phyloP scores from a whole-genome alignment of 2,797 vertebrate genomes.

The Mustela erminea region DNA sequence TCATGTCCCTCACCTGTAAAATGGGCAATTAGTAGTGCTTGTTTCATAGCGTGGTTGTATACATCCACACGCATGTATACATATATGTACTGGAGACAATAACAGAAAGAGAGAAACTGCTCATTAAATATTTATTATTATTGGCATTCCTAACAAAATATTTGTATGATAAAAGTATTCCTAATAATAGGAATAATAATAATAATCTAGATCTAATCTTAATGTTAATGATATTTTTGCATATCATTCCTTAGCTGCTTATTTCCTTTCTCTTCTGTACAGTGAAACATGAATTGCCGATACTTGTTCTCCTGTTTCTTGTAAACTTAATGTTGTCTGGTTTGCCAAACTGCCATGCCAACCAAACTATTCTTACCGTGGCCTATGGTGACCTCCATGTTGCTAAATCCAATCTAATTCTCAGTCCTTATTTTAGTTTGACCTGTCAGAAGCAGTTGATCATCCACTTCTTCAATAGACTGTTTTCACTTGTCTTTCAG shows the following conservation, averaged over 20 bases:
- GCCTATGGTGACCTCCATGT: not conserved
- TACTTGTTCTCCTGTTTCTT: not conserved
- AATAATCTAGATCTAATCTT: not conserved
- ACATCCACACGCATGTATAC: not conserved
- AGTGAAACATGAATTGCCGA: not conserved
- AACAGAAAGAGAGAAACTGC: not conserved
- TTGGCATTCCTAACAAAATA: not conserved
- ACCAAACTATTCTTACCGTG: not conserved
- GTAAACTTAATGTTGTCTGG: not conserved
- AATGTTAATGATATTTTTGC: not conserved
- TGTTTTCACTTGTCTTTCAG: not conserved
- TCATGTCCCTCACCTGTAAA: not conserved
- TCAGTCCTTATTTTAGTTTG: not conserved
- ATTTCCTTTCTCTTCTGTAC: not conserved
- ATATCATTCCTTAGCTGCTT: not conserved
- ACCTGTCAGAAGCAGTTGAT: not conserved
- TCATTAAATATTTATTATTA: constrained; percentile 9
- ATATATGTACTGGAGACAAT: not conserved
- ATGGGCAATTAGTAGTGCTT: not conserved
- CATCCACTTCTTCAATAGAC: not conserved
- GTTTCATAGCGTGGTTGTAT: not conserved
- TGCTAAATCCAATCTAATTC: not conserved
- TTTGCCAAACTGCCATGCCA: not conserved
- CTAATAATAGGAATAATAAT: not conserved
- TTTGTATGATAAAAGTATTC: not conserved